Evolutionary conservation across 2,113 vertebrate genomes (phyloP).

Genomic region (Scolopax mira): DNA sequence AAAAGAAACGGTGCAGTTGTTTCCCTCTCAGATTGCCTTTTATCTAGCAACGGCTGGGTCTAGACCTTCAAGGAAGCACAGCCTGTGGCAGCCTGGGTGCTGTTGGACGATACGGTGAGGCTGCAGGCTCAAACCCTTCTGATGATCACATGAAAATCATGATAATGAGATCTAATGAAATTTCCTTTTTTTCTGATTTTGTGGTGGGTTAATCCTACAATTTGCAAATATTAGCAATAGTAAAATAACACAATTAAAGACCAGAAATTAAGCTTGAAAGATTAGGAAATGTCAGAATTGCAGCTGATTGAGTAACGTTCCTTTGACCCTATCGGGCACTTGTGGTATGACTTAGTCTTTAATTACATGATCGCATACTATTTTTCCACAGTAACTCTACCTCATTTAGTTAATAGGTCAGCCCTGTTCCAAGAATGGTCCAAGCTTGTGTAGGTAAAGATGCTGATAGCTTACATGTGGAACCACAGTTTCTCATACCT

Average conservation of each 20-base stretch:
- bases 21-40: neutral
- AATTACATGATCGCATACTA: neutral
- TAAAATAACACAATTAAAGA: neutral
- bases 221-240: neutral
- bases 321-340: neutral
- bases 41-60: neutral
- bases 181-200: neutral
- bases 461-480: neutral
- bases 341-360: slow-evolving; percentile 7
- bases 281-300: neutral
- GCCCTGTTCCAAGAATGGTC: neutral
- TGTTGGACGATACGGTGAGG: neutral
- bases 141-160: neutral
- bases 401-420: slow-evolving; percentile 30
- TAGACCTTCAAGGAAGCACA: neutral
- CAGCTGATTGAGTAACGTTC: neutral
- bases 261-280: neutral
- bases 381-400: neutral
- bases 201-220: neutral
- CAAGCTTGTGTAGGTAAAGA: neutral
- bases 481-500: slow-evolving; percentile 47
- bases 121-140: neutral
- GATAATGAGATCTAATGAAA: neutral
- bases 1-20: neutral
- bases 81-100: neutral